Evolutionary conservation across 2,797 vertebrate species (phyloP).

Genomic region (Squalus acanthias): DNA sequence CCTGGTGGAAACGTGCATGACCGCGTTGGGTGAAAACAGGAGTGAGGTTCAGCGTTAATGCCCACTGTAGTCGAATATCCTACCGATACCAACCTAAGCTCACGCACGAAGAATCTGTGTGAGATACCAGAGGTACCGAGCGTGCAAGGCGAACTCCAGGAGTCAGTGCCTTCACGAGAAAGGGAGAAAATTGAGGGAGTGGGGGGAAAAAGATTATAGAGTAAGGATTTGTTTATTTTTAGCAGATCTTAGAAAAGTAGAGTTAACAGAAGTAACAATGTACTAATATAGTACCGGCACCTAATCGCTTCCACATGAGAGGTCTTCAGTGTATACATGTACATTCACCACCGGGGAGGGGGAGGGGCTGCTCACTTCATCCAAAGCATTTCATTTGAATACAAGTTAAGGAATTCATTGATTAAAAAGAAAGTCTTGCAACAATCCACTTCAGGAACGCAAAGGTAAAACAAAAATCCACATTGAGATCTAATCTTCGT

Average conservation of each 20-base stretch:
- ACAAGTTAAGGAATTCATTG: not conserved
- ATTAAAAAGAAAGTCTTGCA: not conserved
- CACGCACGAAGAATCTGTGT: not conserved
- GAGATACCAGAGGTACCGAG: not conserved
- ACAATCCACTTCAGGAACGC: not conserved
- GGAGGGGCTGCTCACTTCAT: not conserved
- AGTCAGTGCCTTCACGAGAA: not conserved
- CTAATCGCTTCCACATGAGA: not conserved
- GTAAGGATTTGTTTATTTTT: not conserved
- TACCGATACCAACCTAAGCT: not conserved
- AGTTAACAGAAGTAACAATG: not conserved
- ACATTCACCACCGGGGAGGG: not conserved
- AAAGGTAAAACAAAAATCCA: not conserved
- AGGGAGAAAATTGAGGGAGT: no score
- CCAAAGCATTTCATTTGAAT: not conserved
- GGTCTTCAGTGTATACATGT: not conserved
- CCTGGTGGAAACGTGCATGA: no score
- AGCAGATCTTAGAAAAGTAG: not conserved
- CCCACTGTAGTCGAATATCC: not conserved
- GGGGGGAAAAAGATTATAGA: not conserved
- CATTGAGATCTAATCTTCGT: constrained; percentile 17
- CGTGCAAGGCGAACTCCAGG: not conserved
- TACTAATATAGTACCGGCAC: not conserved
- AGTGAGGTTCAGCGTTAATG: not conserved
- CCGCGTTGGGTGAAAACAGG: not conserved